A percentile compares a stretch with the other conserved stretches of the same genome.
Evolutionary conservation across 2,797 vertebrate species (phyloP).

Genomic region (Gallirallus australis): DNA sequence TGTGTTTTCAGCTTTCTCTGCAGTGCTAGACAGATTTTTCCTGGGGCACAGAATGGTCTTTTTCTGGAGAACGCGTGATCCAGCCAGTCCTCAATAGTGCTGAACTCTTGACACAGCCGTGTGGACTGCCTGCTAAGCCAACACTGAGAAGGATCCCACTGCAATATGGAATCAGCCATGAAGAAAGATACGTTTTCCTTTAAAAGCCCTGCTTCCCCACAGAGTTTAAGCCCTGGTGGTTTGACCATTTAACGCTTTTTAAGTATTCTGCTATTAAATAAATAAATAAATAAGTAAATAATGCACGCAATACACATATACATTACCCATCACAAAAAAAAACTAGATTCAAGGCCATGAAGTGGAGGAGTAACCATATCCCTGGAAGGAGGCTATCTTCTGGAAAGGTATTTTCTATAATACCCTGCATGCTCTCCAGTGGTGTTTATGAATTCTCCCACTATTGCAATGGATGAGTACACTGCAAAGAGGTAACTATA

Average conservation of each 20-base stretch:
- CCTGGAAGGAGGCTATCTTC: not conserved
- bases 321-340: not conserved
- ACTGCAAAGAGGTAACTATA: not conserved
- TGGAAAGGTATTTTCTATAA: not conserved
- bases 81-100: not conserved
- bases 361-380: not conserved
- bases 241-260: not conserved
- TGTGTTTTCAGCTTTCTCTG: not conserved
- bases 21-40: not conserved
- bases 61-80: not conserved
- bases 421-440: not conserved
- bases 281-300: not conserved
- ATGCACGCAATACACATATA: too few relatives aligned
- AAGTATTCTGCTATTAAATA: not conserved
- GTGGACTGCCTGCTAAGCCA: not conserved
- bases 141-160: not conserved
- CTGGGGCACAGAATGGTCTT: not conserved
- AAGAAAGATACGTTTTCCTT: not conserved
- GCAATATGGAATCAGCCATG: not conserved
- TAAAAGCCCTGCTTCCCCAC: not conserved
- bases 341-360: not conserved
- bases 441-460: not conserved
- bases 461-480: not conserved
- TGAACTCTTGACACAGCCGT: not conserved
- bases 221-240: not conserved